Evolutionary conservation across 2,797 vertebrate genomes (phyloP).

Genomic region (Cossypha dichroa): DNA sequence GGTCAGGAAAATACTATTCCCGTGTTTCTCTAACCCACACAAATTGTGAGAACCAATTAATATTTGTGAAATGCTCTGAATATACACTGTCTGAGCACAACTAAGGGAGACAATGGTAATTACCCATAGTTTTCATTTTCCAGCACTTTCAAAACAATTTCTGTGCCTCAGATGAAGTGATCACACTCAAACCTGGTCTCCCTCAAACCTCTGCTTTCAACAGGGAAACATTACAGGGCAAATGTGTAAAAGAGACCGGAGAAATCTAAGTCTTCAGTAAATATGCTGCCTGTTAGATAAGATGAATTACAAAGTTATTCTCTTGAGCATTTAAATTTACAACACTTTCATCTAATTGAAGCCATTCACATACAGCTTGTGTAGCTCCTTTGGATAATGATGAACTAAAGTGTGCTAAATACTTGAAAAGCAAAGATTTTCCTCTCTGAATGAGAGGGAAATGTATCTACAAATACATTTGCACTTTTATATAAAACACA

Average conservation of each 20-base stretch:
- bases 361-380: conserved; percentile 5
- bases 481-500: background rate
- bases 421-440: background rate
- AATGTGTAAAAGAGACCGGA: background rate
- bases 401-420: background rate
- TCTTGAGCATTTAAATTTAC: conserved; percentile 23
- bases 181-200: background rate
- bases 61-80: background rate
- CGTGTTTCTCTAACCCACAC: background rate
- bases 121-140: conserved; percentile 13
- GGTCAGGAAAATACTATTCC: background rate
- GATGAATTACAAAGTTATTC: conserved; percentile 13
- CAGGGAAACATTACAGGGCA: background rate
- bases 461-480: background rate
- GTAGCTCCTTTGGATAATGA: background rate
- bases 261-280: background rate
- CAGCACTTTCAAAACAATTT: conserved; percentile 9
- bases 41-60: background rate
- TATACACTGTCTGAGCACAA: background rate
- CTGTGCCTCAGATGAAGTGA: background rate
- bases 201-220: background rate
- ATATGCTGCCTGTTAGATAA: background rate
- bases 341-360: conserved; percentile 9
- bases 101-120: background rate
- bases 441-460: background rate